These are phyloP conservation scores for Lydus trimaculatus DNA, from an alignment of 2,888 invertebrate species.

Conservation along the genomic window DNA sequence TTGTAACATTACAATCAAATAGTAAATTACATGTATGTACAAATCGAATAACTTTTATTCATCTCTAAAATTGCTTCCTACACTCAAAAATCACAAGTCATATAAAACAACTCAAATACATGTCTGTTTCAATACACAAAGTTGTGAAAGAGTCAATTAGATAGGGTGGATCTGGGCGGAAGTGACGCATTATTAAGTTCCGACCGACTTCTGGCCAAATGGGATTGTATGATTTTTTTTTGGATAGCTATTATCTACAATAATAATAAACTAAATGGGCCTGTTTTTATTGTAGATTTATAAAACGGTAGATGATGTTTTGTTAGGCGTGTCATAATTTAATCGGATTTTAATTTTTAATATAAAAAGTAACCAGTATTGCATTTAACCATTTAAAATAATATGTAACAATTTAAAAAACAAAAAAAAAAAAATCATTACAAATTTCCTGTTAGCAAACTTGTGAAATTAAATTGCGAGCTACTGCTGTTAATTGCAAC, in stretches of 20 bases:
- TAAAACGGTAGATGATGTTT: background rate
- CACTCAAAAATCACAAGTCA: background rate
- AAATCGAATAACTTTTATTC: slow-evolving; percentile 10
- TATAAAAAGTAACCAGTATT: background rate
- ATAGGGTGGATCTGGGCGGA: slow-evolving; percentile 41
- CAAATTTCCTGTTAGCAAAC: background rate
- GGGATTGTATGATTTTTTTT: slow-evolving; percentile 21
- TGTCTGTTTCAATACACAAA: slow-evolving; percentile 19
- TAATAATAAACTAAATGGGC: slow-evolving; percentile 16
- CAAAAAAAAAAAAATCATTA: background rate
- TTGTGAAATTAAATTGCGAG: too few species aligned
- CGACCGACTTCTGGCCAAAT: slow-evolving; percentile 27
- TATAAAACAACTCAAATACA: slow-evolving; percentile 1
- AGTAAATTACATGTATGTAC: slow-evolving; percentile 32
- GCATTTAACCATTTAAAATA: background rate
- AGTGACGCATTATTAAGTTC: slow-evolving; percentile 42
- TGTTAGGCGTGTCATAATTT: background rate
- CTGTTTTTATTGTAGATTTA: slow-evolving; percentile 9
- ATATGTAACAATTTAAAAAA: background rate
- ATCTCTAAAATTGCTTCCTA: background rate
- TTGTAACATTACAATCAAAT: slow-evolving; percentile 34
- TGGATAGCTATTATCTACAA: slow-evolving; percentile 16
- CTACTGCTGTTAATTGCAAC: background rate
- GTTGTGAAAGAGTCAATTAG: slow-evolving; percentile 39
- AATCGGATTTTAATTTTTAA: slow-evolving; percentile 4